These are phyloP conservation scores for Drosophila yooni DNA, from an alignment of 2,888 invertebrate species.

Conservation along the genomic window DNA sequence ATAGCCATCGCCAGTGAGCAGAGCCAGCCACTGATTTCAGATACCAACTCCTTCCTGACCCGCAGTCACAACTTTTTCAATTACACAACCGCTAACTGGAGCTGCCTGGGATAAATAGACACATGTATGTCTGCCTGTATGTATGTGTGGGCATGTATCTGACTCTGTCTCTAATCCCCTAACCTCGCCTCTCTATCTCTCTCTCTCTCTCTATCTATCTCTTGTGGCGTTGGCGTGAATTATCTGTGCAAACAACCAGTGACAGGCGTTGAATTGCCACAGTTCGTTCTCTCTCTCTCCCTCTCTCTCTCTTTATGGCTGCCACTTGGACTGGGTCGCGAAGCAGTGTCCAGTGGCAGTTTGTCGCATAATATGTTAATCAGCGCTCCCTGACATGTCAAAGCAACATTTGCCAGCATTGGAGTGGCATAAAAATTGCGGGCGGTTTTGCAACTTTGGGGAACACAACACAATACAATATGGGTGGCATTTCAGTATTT, in stretches of 20 bases:
- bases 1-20: slow-evolving; percentile 59
- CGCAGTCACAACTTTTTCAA: slow-evolving; percentile 69
- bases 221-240: slow-evolving; percentile 74
- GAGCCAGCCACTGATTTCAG: slow-evolving; percentile 44
- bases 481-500: slow-evolving; percentile 40
- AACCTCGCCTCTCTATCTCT: neutral
- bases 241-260: slow-evolving; percentile 77
- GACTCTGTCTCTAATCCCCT: slow-evolving; percentile 22
- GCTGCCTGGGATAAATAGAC: slow-evolving; percentile 3
- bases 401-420: slow-evolving; percentile 34
- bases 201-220: neutral
- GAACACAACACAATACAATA: slow-evolving; percentile 14
- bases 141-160: slow-evolving; percentile 13
- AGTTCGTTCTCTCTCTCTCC: slow-evolving; percentile 33
- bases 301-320: neutral
- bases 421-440: slow-evolving; percentile 56
- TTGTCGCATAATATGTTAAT: slow-evolving; percentile 81
- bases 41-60: slow-evolving; percentile 32
- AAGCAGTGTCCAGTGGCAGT: slow-evolving; percentile 70
- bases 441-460: slow-evolving; percentile 41
- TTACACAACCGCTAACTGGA: slow-evolving; percentile 54
- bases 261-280: slow-evolving; percentile 81
- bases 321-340: neutral
- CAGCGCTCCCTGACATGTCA: slow-evolving; percentile 69
- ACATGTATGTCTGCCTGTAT: neutral